Evolutionary conservation across 2,797 vertebrate genomes (phyloP).

Genomic region (Taenioides sp.): DNA sequence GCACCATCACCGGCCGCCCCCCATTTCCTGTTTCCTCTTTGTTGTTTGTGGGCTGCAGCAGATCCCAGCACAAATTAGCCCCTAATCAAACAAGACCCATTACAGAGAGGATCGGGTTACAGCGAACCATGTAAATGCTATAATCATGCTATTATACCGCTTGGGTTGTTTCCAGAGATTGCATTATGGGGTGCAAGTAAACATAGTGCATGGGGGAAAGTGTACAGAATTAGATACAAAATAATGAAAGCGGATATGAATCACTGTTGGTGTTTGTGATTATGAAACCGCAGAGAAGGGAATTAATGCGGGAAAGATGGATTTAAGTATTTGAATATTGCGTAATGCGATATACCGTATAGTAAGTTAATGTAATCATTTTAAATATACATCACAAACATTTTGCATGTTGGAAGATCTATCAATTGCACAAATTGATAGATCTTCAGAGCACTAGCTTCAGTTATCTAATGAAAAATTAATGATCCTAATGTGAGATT

Average conservation of each 20-base stretch:
- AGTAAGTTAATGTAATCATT: conserved; percentile 1
- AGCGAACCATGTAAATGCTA: conserved; percentile 33
- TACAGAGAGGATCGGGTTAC: conserved; percentile 41
- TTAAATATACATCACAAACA: background rate
- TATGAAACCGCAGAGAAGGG: background rate
- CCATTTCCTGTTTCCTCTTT: conserved; percentile 4
- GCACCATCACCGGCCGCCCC: background rate
- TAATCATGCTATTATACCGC: conserved; percentile 44
- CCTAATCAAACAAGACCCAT: conserved; percentile 39
- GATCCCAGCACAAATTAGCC: conserved; percentile 30
- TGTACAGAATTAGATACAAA: conserved; percentile 10
- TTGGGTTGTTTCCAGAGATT: conserved; percentile 37
- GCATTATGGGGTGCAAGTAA: conserved; percentile 22
- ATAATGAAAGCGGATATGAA: conserved; percentile 18
- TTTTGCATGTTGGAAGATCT: background rate
- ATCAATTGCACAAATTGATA: background rate
- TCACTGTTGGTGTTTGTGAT: conserved; percentile 17
- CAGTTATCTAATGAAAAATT: background rate
- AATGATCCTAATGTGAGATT: no score
- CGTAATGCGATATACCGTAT: conserved; percentile 4
- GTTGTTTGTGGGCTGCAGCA: conserved; percentile 12
- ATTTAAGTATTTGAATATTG: background rate
- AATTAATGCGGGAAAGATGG: background rate
- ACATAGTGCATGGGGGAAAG: conserved; percentile 14
- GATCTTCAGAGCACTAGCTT: background rate